These are phyloP conservation scores for Seira musarum DNA, from an alignment of 2,888 invertebrate genomes.

Conservation along the genomic window DNA sequence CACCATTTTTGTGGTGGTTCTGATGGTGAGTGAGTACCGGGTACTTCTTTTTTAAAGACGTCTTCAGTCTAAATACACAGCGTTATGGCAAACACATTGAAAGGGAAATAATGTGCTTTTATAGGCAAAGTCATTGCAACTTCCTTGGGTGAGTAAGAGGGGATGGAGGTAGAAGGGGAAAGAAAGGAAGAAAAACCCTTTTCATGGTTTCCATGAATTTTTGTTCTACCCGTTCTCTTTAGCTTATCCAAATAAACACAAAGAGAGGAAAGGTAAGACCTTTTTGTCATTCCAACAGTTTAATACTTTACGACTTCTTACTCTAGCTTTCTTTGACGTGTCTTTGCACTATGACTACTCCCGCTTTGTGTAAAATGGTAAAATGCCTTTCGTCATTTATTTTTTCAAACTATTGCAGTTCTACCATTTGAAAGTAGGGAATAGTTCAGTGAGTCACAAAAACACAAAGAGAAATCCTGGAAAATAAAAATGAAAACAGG, in stretches of 20 bases:
- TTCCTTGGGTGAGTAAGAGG: not conserved
- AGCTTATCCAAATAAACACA: constrained; percentile 30
- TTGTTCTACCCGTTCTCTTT: not conserved
- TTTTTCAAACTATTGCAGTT: constrained; percentile 16
- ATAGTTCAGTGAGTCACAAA: constrained; percentile 14
- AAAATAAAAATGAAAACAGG: constrained; percentile 7
- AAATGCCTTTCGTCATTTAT: constrained; percentile 30
- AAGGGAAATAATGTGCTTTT: constrained; percentile 39
- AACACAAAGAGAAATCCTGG: not conserved
- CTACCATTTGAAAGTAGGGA: not conserved
- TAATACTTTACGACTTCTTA: constrained; percentile 43
- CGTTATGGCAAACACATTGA: constrained; percentile 18
- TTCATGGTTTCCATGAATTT: constrained; percentile 38
- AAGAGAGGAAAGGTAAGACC: not conserved
- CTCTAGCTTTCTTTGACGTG: constrained; percentile 1
- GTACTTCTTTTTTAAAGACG: not conserved
- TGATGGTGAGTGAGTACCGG: not conserved
- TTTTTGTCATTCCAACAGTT: constrained; percentile 49
- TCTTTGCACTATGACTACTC: not conserved
- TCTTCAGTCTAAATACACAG: not conserved
- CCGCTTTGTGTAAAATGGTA: not conserved
- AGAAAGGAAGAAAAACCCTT: constrained; percentile 20
- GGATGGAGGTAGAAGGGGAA: not conserved
- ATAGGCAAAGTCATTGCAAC: constrained; percentile 40
- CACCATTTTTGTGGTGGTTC: not conserved